phyloP scores from a whole-genome alignment of 2,113 vertebrate species.

The Addax nasomaculatus region DNA sequence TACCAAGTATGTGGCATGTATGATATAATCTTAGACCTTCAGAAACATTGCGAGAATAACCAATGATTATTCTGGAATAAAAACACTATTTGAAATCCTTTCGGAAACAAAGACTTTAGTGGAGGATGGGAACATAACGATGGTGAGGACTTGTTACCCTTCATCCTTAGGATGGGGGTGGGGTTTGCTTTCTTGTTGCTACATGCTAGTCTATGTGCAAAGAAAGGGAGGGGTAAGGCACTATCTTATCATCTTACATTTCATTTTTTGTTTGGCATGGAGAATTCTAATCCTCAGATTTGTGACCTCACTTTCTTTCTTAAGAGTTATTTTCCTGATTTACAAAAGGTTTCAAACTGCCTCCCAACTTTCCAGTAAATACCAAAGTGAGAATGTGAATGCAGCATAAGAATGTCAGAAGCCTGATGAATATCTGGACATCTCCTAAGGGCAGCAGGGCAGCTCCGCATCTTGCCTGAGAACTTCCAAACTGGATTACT shows the following conservation, averaged over 20 bases:
- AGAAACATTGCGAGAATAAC: not conserved
- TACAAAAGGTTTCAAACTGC: not conserved
- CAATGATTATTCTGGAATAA: not conserved
- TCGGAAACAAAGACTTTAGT: not conserved
- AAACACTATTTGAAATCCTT: not conserved
- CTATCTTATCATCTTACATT: not conserved
- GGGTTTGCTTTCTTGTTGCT: not conserved
- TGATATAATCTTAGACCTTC: not conserved
- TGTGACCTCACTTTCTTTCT: not conserved
- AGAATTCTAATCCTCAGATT: not conserved
- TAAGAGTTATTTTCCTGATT: not conserved
- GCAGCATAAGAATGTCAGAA: not conserved
- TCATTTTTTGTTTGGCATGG: not conserved
- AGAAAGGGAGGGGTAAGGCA: not conserved
- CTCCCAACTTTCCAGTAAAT: not conserved
- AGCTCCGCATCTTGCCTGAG: not conserved
- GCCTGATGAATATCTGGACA: not conserved
- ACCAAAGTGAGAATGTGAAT: not conserved
- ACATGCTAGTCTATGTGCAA: not conserved
- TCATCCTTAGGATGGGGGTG: not conserved
- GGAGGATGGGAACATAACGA: rapidly evolving
- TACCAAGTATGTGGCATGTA: not conserved
- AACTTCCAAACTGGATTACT: not conserved
- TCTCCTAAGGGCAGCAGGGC: not conserved
- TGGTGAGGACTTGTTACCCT: not conserved